A percentile compares a stretch with the other conserved stretches of the same genome.
These are phyloP conservation scores for Drosophila anomalata DNA, from an alignment of 2,888 invertebrate species.

Conservation along the genomic window DNA sequence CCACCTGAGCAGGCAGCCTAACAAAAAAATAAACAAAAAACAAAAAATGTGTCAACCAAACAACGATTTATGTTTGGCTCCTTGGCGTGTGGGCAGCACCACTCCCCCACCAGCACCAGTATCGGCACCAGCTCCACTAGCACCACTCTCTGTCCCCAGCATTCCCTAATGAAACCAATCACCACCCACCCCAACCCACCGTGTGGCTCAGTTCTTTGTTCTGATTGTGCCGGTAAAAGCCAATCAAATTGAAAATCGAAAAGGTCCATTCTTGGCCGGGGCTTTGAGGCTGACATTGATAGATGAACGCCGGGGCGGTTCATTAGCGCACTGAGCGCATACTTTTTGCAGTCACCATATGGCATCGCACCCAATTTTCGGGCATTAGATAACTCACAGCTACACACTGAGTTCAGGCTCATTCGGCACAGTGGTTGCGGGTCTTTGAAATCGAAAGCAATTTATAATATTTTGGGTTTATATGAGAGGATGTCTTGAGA, in stretches of 20 bases:
- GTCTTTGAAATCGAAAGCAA: background rate
- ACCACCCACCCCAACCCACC: constrained; percentile 6
- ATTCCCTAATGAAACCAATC: constrained; percentile 19
- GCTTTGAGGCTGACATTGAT: constrained; percentile 68
- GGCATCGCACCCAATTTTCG: constrained; percentile 43
- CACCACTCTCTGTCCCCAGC: constrained; percentile 1
- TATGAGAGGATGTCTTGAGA: background rate
- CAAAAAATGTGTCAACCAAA: constrained; percentile 62
- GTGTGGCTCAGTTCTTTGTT: constrained; percentile 64
- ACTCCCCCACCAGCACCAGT: constrained; percentile 8
- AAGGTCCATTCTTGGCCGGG: constrained; percentile 64
- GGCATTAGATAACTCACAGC: constrained; percentile 39
- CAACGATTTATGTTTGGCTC: constrained; percentile 65
- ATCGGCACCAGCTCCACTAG: background rate
- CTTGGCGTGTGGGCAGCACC: constrained; percentile 45
- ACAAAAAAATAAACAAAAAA: background rate
- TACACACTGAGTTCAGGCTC: constrained; percentile 13
- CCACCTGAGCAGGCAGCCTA: constrained; percentile 62
- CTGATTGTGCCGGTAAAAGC: constrained; percentile 72
- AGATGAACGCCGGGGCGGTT: constrained; percentile 70
- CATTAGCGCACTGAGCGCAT: constrained; percentile 66
- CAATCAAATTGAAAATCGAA: constrained; percentile 70
- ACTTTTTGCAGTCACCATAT: constrained; percentile 72
- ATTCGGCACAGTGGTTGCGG: constrained; percentile 18
- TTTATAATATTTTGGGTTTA: background rate